phyloP scores from a whole-genome alignment of 1,140 invertebrate species.

The Melitaea cinxia region DNA sequence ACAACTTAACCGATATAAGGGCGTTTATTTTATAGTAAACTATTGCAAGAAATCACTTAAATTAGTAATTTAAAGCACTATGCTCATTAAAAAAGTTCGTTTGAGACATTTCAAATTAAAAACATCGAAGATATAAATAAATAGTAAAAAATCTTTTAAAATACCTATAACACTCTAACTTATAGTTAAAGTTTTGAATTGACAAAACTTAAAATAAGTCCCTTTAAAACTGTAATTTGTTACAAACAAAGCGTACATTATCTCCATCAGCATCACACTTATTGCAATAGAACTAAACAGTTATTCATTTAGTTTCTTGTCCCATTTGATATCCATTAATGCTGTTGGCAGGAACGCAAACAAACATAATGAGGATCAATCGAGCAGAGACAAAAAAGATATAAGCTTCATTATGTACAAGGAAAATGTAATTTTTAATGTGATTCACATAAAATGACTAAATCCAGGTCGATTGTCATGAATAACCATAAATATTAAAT shows the following conservation, averaged over 20 bases:
- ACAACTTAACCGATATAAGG: constrained; percentile 54
- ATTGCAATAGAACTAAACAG: constrained; percentile 19
- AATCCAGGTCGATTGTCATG: constrained; percentile 68
- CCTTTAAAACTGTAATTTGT: constrained; percentile 59
- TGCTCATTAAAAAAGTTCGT: constrained; percentile 48
- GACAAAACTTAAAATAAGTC: constrained; percentile 81
- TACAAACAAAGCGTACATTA: constrained; percentile 49
- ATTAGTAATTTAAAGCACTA: constrained; percentile 64
- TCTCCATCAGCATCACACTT: constrained; percentile 13
- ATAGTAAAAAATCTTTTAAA: constrained; percentile 72
- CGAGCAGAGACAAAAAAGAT: constrained; percentile 56
- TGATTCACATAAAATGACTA: constrained; percentile 53
- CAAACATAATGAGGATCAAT: constrained; percentile 72
- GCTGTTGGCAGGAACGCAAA: constrained; percentile 70
- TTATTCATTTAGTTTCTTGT: constrained; percentile 30
- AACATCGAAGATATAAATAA: constrained; percentile 72
- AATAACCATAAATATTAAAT: constrained; percentile 75
- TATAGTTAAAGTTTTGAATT: constrained; percentile 81
- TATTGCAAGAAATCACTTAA: constrained; percentile 54
- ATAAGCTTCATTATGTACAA: constrained; percentile 62
- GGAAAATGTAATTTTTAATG: constrained; percentile 43
- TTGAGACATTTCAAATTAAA: constrained; percentile 62
- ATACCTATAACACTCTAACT: constrained; percentile 80
- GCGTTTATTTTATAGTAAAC: constrained; percentile 48
- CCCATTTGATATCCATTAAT: constrained; percentile 66